phyloP scores from a whole-genome alignment of 2,888 invertebrate species.

The Molorchus minor region DNA sequence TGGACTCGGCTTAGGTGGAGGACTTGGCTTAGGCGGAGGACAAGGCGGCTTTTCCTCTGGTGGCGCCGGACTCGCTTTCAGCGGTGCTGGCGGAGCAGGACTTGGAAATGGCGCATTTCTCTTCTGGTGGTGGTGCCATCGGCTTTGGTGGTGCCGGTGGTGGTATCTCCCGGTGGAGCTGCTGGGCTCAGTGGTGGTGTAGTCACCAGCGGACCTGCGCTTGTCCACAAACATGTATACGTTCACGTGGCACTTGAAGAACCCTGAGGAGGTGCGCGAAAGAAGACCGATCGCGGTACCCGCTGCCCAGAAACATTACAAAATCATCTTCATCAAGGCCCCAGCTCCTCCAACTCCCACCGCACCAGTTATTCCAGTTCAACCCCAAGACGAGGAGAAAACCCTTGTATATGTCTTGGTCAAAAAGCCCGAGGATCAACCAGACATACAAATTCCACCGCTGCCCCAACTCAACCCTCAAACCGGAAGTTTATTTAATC shows the following conservation, averaged over 20 bases:
- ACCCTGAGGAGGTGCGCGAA: conserved; percentile 73
- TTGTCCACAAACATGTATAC: conserved; percentile 87
- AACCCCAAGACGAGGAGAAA: conserved; percentile 86
- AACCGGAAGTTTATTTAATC: conserved; percentile 92
- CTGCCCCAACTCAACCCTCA: conserved; percentile 85
- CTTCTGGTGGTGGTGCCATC: neutral
- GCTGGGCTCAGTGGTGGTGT: conserved; percentile 54
- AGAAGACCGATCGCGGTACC: conserved; percentile 73
- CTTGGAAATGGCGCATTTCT: too few species aligned
- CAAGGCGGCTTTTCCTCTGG: conserved; percentile 6
- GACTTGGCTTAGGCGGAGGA: conserved; percentile 2
- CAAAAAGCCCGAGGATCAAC: conserved; percentile 87
- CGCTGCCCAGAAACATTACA: conserved; percentile 86
- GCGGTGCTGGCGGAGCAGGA: neutral
- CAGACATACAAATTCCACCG: conserved; percentile 79
- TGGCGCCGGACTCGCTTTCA: neutral
- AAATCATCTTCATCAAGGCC: conserved; percentile 88
- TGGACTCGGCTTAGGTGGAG: conserved; percentile 8
- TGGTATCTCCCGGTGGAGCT: conserved; percentile 57
- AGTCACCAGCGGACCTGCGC: conserved; percentile 61
- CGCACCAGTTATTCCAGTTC: conserved; percentile 79
- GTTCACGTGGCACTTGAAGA: conserved; percentile 90
- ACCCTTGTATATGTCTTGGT: conserved; percentile 89
- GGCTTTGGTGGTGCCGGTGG: conserved; percentile 27
- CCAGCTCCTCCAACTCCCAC: conserved; percentile 71